A percentile compares a stretch with the other conserved stretches of the same genome.
Conservation (phyloP, 1,140 invertebrate species). For the Stegodyphus mimosarum region DNA sequence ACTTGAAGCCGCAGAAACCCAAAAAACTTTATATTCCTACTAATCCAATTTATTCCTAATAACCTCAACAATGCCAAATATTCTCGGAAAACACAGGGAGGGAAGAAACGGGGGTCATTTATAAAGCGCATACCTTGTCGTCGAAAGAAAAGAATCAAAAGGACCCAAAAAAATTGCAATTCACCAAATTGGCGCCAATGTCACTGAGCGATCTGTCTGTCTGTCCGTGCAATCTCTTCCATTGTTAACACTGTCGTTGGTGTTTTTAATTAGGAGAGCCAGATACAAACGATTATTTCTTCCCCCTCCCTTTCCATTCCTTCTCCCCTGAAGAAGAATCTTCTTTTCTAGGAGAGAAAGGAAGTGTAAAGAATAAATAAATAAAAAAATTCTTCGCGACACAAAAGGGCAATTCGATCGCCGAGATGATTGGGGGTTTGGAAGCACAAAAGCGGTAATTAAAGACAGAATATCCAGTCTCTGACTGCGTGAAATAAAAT, state of each 20-base stretch:
- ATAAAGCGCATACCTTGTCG: slow-evolving; percentile 47
- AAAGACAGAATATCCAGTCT: neutral
- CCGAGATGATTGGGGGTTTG: slow-evolving; percentile 2
- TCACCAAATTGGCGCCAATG: slow-evolving; percentile 55
- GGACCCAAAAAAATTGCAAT: slow-evolving; percentile 7
- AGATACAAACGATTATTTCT: slow-evolving; percentile 18
- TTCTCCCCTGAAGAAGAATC: neutral
- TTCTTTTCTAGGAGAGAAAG: neutral
- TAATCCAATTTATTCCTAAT: too few relatives aligned
- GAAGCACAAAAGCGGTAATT: neutral
- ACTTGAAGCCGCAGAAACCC: too few relatives aligned
- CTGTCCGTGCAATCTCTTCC: slow-evolving; percentile 2
- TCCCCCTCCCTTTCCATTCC: neutral
- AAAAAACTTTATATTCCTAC: too few relatives aligned
- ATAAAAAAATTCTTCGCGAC: neutral
- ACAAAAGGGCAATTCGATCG: slow-evolving; percentile 9
- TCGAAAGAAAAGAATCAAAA: slow-evolving; percentile 19
- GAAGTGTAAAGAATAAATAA: neutral
- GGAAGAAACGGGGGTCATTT: slow-evolving; percentile 1
- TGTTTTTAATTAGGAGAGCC: slow-evolving; percentile 38
- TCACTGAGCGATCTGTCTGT: slow-evolving; percentile 18
- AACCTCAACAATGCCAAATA: too few relatives aligned
- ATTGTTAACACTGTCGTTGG: slow-evolving; percentile 37
- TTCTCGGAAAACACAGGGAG: too few relatives aligned
- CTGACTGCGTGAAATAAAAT: neutral